Conservation (phyloP, 2,888 invertebrate genomes). For the Aelia acuminata region DNA sequence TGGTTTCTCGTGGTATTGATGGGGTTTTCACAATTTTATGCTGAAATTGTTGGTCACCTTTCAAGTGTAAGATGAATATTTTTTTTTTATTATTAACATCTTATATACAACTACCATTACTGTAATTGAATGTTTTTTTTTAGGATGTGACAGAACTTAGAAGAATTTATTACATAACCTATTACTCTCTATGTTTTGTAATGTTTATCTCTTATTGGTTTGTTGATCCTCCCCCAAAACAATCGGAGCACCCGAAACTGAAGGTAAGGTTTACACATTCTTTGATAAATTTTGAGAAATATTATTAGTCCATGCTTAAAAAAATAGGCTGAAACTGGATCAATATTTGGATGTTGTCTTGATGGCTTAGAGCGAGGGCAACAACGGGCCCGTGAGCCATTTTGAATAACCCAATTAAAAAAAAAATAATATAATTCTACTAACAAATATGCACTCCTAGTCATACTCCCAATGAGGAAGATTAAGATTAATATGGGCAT, state of each 20-base stretch:
- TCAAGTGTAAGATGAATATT: background rate
- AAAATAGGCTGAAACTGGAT: no score
- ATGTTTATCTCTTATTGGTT: conserved; percentile 86
- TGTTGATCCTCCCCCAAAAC: conserved; percentile 80
- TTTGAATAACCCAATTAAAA: no score
- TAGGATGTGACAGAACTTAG: background rate
- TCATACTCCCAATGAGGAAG: no score
- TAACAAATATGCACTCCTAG: no score
- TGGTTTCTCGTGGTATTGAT: background rate
- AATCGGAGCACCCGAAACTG: conserved; percentile 79
- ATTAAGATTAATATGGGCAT: no score
- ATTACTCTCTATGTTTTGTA: conserved; percentile 79
- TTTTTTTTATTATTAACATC: background rate
- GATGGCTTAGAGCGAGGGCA: no score
- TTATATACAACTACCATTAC: background rate
- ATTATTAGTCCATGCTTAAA: no score
- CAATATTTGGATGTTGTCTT: no score
- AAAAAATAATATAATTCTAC: no score
- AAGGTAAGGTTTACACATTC: conserved; percentile 73
- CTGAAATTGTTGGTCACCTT: background rate
- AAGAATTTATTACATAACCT: conserved; percentile 78
- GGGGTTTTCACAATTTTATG: conserved; percentile 12
- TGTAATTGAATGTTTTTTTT: background rate
- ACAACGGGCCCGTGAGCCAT: no score
- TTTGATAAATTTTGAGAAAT: background rate